Evolutionary conservation across 2,888 invertebrate species (phyloP), one percentile per base, ranked within the genome.

Genomic region (Trissonchulus sp.): DNA sequence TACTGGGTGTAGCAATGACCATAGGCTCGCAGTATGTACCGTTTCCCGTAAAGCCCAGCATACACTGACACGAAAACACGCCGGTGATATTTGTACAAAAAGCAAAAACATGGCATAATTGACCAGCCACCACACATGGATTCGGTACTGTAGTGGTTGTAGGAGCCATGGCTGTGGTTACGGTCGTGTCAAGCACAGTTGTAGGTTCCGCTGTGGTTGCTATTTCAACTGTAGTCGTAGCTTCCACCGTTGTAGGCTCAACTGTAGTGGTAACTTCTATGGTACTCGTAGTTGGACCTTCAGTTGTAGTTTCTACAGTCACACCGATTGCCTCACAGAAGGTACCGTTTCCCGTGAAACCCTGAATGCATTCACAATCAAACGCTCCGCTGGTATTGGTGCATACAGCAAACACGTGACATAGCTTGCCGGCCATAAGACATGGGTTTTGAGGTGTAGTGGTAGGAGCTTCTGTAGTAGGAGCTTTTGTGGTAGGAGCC

Each of bases 291-390:
- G 48, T 48, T 48, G 48, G 48, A 23, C 8, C 23, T 48, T 48
- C 48, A 8, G 48, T 15, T 15, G 23, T 15, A 8, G 48, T 48
- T 15, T 15, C 8, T 48, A 48, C 23, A n/a, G n/a, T n/a, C n/a
- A n/a, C n/a, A n/a, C n/a, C n/a, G 23, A 48, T 48, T 48, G 48
- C 8, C 8, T 48, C 69, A 33, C 69, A 69, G 35, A 8, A 18
- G 33, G 69, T 69, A 8, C 69, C 69, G 28, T 69, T 69, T 15
- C 69, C 69, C 2, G 23, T 18, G 33, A 34, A 69, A 18, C 69
- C 69, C 2, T n/a, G 8, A 18, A 34, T 35, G 35, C 69, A 69
- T 35, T n/a, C 15, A 35, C 69, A 69, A 8, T 15, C 15, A 33
- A 30, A 69, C 2, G 34, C 35, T 18, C 34, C 69, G 15, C 35